Base-by-base conservation (phyloP, 2,797 vertebrate genomes). In the Phrynocephalus guinanensis region DNA sequence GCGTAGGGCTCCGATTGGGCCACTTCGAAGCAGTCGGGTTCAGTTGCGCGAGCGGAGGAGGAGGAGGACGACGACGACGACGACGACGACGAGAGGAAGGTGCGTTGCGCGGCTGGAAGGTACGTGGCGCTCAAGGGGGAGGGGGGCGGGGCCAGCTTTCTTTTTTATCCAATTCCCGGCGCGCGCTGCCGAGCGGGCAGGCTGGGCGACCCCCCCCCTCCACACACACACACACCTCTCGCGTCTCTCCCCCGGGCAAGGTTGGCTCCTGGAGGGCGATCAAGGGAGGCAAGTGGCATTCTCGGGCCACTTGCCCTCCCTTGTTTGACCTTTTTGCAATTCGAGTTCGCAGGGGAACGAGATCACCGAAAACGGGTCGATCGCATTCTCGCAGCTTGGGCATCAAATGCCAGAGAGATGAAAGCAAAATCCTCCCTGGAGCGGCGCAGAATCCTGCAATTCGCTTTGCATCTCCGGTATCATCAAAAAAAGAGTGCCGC, bases 1-100 rank as follows among this genome's bases (percentile, higher is more conserved):
- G 94, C 94, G 89, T 91, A 91, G 84, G 76, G 3, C 6, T 6
- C 0, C 8, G 90, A 93, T 94, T 94, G 93, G 94, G 4, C 75
- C 11, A 13, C 5, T 2, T 8, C 30, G 0, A 6, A 60, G 9
- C 60, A 66, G n/a, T 3, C 79, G 44, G 0, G 44, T 3, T 52
- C 16, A 30, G 72, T 80, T 67, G 83, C 79, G 86, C 73, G 30
- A 3, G 15, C 2, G 73, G 82, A 11, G 0, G 16, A 4, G 7
- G 22, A 30, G 22, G 9, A 11, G 20, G n/a, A n/a, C n/a, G n/a
- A n/a, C n/a, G n/a, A 83, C 28, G 26, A 5, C 18, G 0, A 44
- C 5, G 38, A 44, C 38, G 38, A 44, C 38, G 38, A 44, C 38
- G 56, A 1, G 8, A 8, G 0, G 78, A 1, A 76, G 92, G 86